Percentiles rank a stretch among this genome's conserved stretches.
These are phyloP conservation scores for Chromis chromis DNA, from an alignment of 2,797 vertebrate genomes.

Conservation along the genomic window DNA sequence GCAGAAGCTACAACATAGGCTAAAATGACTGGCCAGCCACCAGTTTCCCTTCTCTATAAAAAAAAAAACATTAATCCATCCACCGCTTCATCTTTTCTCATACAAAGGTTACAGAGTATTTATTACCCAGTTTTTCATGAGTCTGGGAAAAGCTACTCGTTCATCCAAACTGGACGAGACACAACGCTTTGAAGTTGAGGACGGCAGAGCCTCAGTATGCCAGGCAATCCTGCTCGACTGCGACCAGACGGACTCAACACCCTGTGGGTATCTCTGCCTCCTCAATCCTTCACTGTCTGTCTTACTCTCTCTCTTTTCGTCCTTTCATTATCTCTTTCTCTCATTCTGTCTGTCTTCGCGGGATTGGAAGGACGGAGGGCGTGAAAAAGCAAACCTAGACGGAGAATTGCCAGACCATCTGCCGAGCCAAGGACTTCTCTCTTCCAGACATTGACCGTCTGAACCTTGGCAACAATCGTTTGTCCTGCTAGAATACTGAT, in stretches of 20 bases:
- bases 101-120: slow-evolving; percentile 8
- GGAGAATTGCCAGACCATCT: slow-evolving; percentile 69
- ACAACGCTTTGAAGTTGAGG: slow-evolving; percentile 53
- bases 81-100: slow-evolving; percentile 10
- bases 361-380: slow-evolving; percentile 31
- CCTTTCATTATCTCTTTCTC: slow-evolving; percentile 30
- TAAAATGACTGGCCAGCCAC: not conserved
- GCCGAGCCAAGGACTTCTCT: slow-evolving; percentile 58
- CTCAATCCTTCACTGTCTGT: slow-evolving; percentile 16
- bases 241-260: slow-evolving; percentile 45
- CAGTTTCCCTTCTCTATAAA: slow-evolving; percentile 1
- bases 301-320: slow-evolving; percentile 13
- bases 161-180: slow-evolving; percentile 58
- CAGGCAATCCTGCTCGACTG: slow-evolving; percentile 44
- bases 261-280: slow-evolving; percentile 7
- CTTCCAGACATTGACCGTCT: slow-evolving; percentile 56
- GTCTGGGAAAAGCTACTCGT: slow-evolving; percentile 26
- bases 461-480: slow-evolving; percentile 43
- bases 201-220: slow-evolving; percentile 39
- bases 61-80: slow-evolving; percentile 32
- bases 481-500: slow-evolving; percentile 25
- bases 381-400: slow-evolving; percentile 51
- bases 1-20: too few species aligned
- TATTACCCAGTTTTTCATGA: slow-evolving; percentile 21
- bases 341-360: slow-evolving; percentile 21